Evolutionary conservation across 2,113 vertebrate species (phyloP), one percentile per base, ranked within the genome.

Genomic region (Gobio gobio): DNA sequence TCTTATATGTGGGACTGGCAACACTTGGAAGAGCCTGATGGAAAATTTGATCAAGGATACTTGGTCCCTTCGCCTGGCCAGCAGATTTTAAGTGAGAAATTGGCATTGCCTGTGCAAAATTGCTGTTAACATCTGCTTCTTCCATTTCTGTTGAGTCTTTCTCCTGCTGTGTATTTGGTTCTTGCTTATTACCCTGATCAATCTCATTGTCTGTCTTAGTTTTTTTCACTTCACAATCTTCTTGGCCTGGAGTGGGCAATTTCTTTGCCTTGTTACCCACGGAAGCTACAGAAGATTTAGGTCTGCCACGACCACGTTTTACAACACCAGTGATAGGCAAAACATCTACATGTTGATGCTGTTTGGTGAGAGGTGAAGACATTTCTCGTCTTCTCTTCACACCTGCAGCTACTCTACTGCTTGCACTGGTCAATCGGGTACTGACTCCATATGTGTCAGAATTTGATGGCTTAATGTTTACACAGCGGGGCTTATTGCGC

Each of bases 41-140:
- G 64, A 83, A 83, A 85, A 86, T 33, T 7, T 56, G 40, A 66
- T 88, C 75, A 18, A 73, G n/a, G 36, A 86, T 74, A 49, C 33
- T 45, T 22, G 24, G 22, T 73, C 6, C 47, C 18, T 45, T 83
- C 45, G 18, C 2, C 7, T 68, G n/a, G 9, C 5, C 64, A 47
- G 49, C 14, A 82, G 63, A 22, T 8, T 70, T 56, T 5, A 82
- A 13, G 1, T 72, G 14, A 82, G 45, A 22, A 22, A 63, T 63
- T 0, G 24, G 13, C 14, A 16, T 63, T 29, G 58, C 13, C 43
- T 45, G 45, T 66, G 40, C 36, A 12, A 13, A 26, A 75, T 72
- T 81, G 58, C 36, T 12, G 13, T 58, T 87, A n/a, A 73, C 20
- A 78, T 85, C 83, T 3, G 40, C 13, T 63, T 78, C 66, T 47